phyloP scores from a whole-genome alignment of 2,888 invertebrate genomes.

The Philhelius pedissequus region DNA sequence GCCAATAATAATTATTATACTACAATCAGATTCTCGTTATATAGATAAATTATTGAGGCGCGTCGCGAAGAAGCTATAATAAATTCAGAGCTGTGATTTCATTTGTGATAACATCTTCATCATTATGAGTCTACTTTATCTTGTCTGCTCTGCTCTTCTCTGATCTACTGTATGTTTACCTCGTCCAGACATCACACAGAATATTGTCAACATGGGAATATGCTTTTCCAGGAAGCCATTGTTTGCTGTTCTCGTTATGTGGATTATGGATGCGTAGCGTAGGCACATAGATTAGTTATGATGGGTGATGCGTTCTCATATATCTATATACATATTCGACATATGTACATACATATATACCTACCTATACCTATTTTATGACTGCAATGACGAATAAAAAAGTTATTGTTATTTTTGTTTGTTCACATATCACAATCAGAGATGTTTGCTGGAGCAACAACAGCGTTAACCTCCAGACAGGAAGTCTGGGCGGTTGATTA shows the following conservation, averaged over 20 bases:
- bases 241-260: conserved; percentile 5
- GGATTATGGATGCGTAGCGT: conserved; percentile 4
- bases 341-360: background rate
- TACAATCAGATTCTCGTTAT: conserved; percentile 54
- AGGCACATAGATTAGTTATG: no score
- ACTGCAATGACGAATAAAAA: conserved; percentile 54
- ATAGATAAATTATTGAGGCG: conserved; percentile 48
- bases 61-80: conserved; percentile 61
- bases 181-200: conserved; percentile 21
- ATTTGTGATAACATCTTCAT: conserved; percentile 42
- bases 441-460: background rate
- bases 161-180: background rate
- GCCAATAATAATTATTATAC: conserved; percentile 32
- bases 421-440: background rate
- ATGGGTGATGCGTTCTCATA: background rate
- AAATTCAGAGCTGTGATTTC: conserved; percentile 28
- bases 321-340: no score
- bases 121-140: conserved; percentile 31
- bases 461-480: conserved; percentile 50
- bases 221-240: conserved; percentile 11
- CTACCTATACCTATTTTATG: background rate
- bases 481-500: conserved; percentile 53
- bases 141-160: background rate
- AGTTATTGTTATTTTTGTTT: conserved; percentile 3
- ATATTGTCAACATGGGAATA: conserved; percentile 58